phyloP scores from a whole-genome alignment of 2,797 vertebrate species.

The Gastrophryne carolinensis region DNA sequence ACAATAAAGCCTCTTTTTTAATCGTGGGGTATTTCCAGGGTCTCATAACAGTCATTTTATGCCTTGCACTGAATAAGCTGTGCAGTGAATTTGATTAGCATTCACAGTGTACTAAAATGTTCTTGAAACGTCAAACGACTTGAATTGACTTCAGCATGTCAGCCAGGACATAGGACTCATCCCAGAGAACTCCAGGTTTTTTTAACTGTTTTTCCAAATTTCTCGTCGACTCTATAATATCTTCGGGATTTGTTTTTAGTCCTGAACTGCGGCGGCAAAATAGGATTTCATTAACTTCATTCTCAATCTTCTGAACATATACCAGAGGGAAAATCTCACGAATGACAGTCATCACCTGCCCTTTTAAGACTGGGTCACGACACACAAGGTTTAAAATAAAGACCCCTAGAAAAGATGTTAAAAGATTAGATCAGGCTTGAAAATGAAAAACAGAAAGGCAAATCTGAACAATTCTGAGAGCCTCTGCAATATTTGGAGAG shows the following conservation, averaged over 20 bases:
- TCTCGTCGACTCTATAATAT: conserved; percentile 64
- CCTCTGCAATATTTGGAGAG: too few relatives aligned
- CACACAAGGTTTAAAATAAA: conserved; percentile 93
- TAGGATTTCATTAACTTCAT: conserved; percentile 90
- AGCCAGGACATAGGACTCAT: conserved; percentile 73
- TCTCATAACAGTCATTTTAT: neutral
- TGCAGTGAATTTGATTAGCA: neutral
- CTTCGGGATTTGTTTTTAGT: conserved; percentile 29
- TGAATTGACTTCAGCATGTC: conserved; percentile 80
- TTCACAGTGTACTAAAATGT: neutral
- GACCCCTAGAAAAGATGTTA: conserved; percentile 66
- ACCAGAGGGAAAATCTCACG: conserved; percentile 69
- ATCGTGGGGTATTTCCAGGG: too few relatives aligned
- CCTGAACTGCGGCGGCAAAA: conserved; percentile 70
- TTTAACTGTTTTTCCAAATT: conserved; percentile 75
- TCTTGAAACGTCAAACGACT: conserved; percentile 66
- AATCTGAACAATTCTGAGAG: too few relatives aligned
- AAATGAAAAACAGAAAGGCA: neutral
- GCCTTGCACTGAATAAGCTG: neutral
- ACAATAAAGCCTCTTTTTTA: too few relatives aligned
- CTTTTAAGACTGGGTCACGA: conserved; percentile 77
- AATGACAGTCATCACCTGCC: conserved; percentile 69
- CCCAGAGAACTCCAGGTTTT: conserved; percentile 62
- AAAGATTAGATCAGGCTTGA: neutral
- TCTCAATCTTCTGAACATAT: conserved; percentile 76